Percentiles rank a stretch among this genome's conserved stretches.
Conservation (phyloP, 2,888 invertebrate genomes). For the Archips xylosteana region DNA sequence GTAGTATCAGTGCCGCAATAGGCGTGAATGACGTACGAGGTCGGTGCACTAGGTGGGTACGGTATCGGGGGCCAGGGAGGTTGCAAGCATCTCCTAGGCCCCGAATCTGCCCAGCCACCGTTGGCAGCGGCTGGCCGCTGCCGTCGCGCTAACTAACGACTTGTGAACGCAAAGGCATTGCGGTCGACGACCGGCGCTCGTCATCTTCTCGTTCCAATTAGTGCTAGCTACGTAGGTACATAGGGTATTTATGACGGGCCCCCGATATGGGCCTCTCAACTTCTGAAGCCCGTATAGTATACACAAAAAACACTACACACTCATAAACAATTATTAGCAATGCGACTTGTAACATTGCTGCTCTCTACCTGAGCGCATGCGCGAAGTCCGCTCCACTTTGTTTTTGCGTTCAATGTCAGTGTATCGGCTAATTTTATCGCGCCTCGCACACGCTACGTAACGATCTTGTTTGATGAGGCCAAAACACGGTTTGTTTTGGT, state of each 20-base stretch:
- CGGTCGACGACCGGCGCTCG: constrained; percentile 72
- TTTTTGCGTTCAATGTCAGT: constrained; percentile 85
- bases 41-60: constrained; percentile 36
- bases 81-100: constrained; percentile 26
- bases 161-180: constrained; percentile 59
- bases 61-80: constrained; percentile 37
- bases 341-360: constrained; percentile 68
- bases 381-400: constrained; percentile 78
- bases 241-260: constrained; percentile 53
- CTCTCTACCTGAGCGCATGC: constrained; percentile 73
- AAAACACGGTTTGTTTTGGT: constrained; percentile 81
- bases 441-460: constrained; percentile 75
- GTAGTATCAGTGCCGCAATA: constrained; percentile 7
- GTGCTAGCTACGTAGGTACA: constrained; percentile 55
- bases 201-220: constrained; percentile 69
- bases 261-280: constrained; percentile 64
- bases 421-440: constrained; percentile 84
- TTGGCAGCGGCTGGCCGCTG: constrained; percentile 41
- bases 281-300: constrained; percentile 49
- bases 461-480: constrained; percentile 77
- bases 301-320: constrained; percentile 52
- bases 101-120: constrained; percentile 20
- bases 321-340: constrained; percentile 58
- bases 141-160: constrained; percentile 60
- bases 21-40: constrained; percentile 28